phyloP scores from a whole-genome alignment of 1,140 invertebrate species.

The Heliconius himera region DNA sequence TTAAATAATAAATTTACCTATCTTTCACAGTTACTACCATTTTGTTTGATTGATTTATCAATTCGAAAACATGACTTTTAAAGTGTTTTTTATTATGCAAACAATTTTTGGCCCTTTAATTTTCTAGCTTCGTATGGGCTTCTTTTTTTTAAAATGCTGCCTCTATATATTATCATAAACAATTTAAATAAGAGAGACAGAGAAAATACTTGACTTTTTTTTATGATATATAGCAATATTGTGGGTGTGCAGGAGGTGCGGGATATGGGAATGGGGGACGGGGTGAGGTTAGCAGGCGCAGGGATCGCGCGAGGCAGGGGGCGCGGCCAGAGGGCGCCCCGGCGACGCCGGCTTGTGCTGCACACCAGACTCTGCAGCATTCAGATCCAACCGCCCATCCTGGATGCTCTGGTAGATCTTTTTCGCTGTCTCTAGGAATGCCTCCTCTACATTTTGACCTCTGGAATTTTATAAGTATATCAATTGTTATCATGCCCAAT shows the following conservation, averaged over 20 bases:
- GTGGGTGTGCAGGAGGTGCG: not conserved
- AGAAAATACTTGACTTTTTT: not conserved
- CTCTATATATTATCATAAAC: not conserved
- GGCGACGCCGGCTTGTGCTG: slow-evolving; percentile 98
- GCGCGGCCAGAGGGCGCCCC: slow-evolving; percentile 88
- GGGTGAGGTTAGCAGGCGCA: slow-evolving; percentile 90
- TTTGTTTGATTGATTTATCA: not conserved
- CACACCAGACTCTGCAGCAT: slow-evolving; percentile 99
- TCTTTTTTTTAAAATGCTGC: not conserved
- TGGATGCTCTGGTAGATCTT: slow-evolving; percentile 99
- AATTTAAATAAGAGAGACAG: not conserved
- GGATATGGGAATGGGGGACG: not conserved
- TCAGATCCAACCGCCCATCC: slow-evolving; percentile 98
- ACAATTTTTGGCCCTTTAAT: not conserved
- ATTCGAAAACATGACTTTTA: too few relatives aligned
- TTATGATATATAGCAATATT: not conserved
- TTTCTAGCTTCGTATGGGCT: not conserved
- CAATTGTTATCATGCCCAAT: too few relatives aligned
- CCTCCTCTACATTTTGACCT: slow-evolving; percentile 99
- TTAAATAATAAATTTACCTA: not conserved
- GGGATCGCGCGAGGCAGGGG: slow-evolving; percentile 89
- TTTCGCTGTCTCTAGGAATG: slow-evolving; percentile 99
- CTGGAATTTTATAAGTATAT: slow-evolving; percentile 82
- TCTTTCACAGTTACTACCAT: not conserved
- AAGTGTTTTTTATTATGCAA: too few relatives aligned